Base-by-base conservation (phyloP, 2,113 vertebrate species). In the Calonectris borealis region DNA sequence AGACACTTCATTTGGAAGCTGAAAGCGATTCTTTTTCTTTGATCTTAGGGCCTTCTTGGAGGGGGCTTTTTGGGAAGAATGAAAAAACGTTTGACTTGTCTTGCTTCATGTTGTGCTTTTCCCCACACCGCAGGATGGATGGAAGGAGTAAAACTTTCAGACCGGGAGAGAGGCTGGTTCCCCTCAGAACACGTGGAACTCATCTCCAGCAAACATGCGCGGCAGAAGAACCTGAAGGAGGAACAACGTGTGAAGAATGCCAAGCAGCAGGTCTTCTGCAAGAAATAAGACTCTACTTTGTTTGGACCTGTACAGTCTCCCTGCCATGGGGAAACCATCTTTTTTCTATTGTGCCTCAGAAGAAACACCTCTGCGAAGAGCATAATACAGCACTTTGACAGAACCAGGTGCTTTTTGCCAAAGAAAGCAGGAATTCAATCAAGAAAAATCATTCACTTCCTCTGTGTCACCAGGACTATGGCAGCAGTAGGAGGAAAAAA, bases 161-260 rank as follows among this genome's bases (percentile, higher is more conserved):
- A 99, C 84, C 97, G 98, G 16, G 99, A 99, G 60, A 98, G 96
- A 82, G 99, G 99, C 70, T 99, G 99, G 99, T 98, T 99, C 44
- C 99, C 99, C 0, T 48, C 97, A 1, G 98, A 98, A 21, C 98
- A 99, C 5, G 98, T 99, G 96, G 98, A 99, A 75, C 96, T 95
- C 62, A 99, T 99, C 96, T 98, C 87, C 91, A 99, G 98, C 95
- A 96, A 97, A 38, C 98, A 98, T 0, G 98, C 98, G 2, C 98
- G 98, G 22, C 97, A 98, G 52, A 98, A 98, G 86, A 99, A 99
- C 96, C 98, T 99, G 83, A 98, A 98, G 82, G 99, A 99, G 81
- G 99, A 99, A 7, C 98, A 99, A 19, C 99, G 99, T 86, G 98
- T 99, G 48, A 99, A 99, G 77, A 98, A 98, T 10, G 99, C 99